Evolutionary conservation across 2,888 invertebrate species (phyloP).

Genomic region (Thysanoteuthis rhombus): DNA sequence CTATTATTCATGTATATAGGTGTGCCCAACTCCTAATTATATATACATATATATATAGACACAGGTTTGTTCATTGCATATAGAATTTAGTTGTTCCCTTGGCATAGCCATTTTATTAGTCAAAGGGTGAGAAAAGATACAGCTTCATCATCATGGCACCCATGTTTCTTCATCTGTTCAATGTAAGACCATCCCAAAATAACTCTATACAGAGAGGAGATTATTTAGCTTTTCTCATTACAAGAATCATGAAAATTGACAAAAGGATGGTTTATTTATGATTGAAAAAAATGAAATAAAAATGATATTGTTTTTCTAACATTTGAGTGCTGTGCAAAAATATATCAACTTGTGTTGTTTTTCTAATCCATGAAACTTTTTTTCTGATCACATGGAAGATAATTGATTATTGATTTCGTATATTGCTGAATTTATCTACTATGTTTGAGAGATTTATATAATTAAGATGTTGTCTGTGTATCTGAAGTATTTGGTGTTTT

Average conservation of each 20-base stretch:
- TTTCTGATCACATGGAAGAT: neutral
- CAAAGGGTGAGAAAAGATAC: neutral
- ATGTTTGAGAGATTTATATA: too few species aligned
- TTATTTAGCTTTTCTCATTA: neutral
- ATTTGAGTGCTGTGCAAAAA: neutral
- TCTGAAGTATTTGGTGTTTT: too few species aligned
- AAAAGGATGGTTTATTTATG: neutral
- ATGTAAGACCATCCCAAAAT: neutral
- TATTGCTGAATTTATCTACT: too few species aligned
- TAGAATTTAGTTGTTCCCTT: neutral
- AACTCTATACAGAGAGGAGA: neutral
- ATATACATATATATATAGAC: too few species aligned
- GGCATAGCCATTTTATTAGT: neutral
- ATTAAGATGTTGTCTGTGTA: too few species aligned
- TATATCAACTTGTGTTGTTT: too few species aligned
- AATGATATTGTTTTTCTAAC: neutral
- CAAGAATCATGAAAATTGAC: neutral
- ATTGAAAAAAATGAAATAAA: too few species aligned
- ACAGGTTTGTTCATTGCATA: neutral
- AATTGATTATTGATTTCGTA: too few species aligned
- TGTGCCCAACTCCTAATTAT: neutral
- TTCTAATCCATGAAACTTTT: too few species aligned
- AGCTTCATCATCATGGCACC: neutral
- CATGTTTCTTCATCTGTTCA: neutral
- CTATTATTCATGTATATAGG: neutral